Evolutionary conservation across 2,113 vertebrate species (phyloP).

Genomic region (Ahaetulla prasina): DNA sequence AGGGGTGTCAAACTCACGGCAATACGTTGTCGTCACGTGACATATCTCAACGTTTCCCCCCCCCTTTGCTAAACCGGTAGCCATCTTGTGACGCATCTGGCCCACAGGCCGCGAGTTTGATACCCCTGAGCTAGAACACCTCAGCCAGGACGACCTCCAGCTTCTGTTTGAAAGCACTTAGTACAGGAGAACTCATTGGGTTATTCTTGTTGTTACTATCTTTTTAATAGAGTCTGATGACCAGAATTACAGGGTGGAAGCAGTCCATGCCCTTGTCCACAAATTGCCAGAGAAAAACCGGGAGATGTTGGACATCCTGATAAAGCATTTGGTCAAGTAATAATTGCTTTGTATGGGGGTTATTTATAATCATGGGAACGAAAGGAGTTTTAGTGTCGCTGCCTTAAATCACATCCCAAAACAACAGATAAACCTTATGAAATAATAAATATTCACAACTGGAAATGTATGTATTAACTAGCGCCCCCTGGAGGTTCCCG

Average conservation of each 20-base stretch:
- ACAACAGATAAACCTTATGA: constrained; percentile 1
- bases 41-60: too few species aligned
- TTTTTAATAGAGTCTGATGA: constrained; percentile 87
- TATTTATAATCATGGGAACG: neutral
- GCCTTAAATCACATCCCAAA: neutral
- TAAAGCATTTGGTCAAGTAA: constrained; percentile 92
- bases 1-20: neutral
- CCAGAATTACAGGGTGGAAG: constrained; percentile 92
- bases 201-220: constrained; percentile 9
- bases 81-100: too few species aligned
- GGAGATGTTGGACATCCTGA: constrained; percentile 94
- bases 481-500: neutral
- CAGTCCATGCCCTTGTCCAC: constrained; percentile 87
- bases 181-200: neutral
- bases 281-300: constrained; percentile 89
- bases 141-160: neutral
- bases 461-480: constrained; percentile 15
- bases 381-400: neutral
- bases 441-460: neutral
- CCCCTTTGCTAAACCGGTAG: too few species aligned
- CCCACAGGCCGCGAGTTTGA: too few species aligned
- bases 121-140: neutral
- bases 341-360: constrained; percentile 47
- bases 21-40: too few species aligned
- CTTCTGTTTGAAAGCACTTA: neutral